Base-by-base conservation (phyloP, 2,113 vertebrate genomes). In the Otocyon megalotis region DNA sequence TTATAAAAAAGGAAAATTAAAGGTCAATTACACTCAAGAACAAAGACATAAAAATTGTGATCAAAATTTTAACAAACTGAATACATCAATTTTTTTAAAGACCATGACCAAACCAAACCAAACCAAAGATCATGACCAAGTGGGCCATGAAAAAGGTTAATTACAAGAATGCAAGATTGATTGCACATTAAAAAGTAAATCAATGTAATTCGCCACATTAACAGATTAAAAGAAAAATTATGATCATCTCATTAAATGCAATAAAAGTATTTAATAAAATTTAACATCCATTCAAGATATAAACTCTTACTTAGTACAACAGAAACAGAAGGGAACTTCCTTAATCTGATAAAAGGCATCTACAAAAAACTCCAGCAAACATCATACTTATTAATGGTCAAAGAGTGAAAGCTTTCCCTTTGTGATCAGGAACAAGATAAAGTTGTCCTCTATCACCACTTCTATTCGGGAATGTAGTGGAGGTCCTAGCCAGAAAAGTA, bases 401-500 rank as follows among this genome's bases (percentile, higher is more conserved):
- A 89, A 83, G 15, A 95, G 81, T 90, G 76, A 79, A 82, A 93
- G 53, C 10, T 92, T 93, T 83, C 84, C 90, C 94, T 94, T 72
- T 74, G 56, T 62, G 93, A 79, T 90, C 80, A 88, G 79, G 93
- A 96, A 90, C 80, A 81, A 93, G 80, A 90, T 74, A 86, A 92
- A 53, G 77, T 67, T 86, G 65, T 79, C 87, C 72, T 96, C 87
- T 60, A 60, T 60, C 54, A 83, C 20, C 90, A 96, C 65, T 69
- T 84, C 83, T 94, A 84, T 58, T 94, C 71, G 65, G 81, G 35
- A 92, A 77, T 43, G 22, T 90, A 90, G 35, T 92, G 69, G 93
- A 91, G 77, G 63, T 80, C 93, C n/a, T 85, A 85, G 87, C 71
- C 82, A 97, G 86, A 93, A 37, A 89, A 93, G 77, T 62, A 93